Conservation (phyloP, 2,888 invertebrate species). For the Micropterix aruncella region DNA sequence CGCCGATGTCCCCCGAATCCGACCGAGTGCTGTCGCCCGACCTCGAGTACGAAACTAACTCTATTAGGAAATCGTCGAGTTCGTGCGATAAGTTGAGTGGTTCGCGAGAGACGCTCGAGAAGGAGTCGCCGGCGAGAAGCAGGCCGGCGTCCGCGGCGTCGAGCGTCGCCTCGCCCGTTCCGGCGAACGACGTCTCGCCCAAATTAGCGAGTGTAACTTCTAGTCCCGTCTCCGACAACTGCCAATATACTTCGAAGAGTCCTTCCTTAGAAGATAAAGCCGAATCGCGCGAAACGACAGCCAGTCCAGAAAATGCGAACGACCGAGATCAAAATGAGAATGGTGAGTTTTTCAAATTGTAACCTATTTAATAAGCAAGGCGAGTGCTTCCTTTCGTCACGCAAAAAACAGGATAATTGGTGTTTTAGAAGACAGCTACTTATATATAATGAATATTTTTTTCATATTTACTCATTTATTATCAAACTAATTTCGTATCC, state of each 20-base stretch:
- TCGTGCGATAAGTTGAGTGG: not conserved
- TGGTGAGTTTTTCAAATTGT: no score
- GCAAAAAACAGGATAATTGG: no score
- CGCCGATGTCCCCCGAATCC: constrained; percentile 19
- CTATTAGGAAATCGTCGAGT: not conserved
- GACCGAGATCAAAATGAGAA: no score
- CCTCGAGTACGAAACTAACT: not conserved
- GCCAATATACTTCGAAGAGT: not conserved
- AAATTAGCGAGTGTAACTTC: not conserved
- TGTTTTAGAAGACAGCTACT: no score
- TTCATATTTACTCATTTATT: no score
- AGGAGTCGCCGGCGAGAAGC: not conserved
- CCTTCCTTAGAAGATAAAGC: not conserved
- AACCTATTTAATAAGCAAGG: no score
- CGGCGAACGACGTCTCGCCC: not conserved
- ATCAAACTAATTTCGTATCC: no score
- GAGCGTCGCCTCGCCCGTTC: not conserved
- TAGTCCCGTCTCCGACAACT: not conserved
- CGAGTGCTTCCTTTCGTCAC: no score
- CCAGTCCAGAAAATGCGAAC: no score
- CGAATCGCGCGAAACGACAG: not conserved
- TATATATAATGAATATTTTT: no score
- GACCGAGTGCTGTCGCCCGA: not conserved
- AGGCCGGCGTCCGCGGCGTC: not conserved
- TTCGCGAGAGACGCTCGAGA: not conserved